phyloP scores from a whole-genome alignment of 2,888 invertebrate genomes.

The Aleiodes alternator region DNA sequence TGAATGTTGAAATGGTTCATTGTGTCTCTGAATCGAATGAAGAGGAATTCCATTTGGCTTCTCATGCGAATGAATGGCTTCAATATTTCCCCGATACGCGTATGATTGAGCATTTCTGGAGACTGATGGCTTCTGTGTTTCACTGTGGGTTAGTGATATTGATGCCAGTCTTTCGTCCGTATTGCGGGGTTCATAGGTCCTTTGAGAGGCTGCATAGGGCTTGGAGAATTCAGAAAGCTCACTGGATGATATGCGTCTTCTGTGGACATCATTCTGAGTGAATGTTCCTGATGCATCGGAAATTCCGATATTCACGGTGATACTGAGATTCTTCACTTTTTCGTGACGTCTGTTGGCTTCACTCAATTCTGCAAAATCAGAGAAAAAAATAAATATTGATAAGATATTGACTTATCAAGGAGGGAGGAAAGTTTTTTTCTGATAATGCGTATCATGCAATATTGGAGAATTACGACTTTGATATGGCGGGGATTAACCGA shows the following conservation, averaged over 20 bases:
- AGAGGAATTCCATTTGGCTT: too few relatives aligned
- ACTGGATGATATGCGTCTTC: background rate
- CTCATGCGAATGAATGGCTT: too few relatives aligned
- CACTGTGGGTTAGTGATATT: background rate
- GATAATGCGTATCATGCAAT: background rate
- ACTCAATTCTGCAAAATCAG: background rate
- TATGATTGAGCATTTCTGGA: too few relatives aligned
- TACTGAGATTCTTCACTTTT: constrained; percentile 11
- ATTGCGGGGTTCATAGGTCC: background rate
- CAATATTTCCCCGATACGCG: too few relatives aligned
- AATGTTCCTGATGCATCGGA: background rate
- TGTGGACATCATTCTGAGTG: background rate
- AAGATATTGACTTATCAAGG: background rate
- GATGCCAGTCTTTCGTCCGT: background rate
- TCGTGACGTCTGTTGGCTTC: background rate
- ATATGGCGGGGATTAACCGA: background rate
- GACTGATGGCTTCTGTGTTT: too few relatives aligned
- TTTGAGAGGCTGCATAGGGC: background rate
- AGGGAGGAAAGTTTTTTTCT: too few relatives aligned
- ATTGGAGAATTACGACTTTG: background rate
- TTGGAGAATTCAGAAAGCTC: background rate
- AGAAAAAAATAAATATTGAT: background rate
- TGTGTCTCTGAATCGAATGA: too few relatives aligned
- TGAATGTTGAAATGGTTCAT: too few relatives aligned
- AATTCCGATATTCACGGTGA: constrained; percentile 15